Conservation (phyloP, 2,888 invertebrate genomes). For the Epistrophella euchroma region DNA sequence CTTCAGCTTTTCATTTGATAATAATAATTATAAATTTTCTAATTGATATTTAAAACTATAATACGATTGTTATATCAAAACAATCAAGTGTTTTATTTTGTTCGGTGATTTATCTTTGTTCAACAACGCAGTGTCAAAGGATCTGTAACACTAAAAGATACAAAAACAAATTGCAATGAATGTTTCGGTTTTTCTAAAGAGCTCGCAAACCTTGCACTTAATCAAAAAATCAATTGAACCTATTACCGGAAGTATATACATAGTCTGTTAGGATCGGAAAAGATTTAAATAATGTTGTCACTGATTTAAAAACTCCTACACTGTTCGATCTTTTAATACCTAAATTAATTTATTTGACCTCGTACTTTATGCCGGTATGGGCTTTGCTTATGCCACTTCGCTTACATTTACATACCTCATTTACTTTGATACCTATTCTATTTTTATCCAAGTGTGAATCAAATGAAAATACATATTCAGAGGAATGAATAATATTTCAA, state of each 20-base stretch:
- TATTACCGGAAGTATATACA: neutral
- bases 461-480: neutral
- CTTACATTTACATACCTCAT: neutral
- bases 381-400: neutral
- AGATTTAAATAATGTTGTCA: neutral
- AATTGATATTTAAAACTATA: no score
- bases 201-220: neutral
- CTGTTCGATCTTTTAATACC: neutral
- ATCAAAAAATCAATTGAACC: neutral
- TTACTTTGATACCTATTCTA: neutral
- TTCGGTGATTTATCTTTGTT: no score
- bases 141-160: no score
- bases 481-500: neutral
- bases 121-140: no score
- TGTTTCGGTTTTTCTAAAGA: neutral
- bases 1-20: no score
- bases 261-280: neutral
- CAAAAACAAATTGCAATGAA: no score
- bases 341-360: conserved; percentile 11
- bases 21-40: no score
- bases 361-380: neutral
- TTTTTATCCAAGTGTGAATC: neutral
- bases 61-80: no score
- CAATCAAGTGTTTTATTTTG: no score
- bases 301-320: neutral